Evolutionary conservation across 2,888 invertebrate genomes (phyloP).

Genomic region (Parapristionchus giblindavisi): DNA sequence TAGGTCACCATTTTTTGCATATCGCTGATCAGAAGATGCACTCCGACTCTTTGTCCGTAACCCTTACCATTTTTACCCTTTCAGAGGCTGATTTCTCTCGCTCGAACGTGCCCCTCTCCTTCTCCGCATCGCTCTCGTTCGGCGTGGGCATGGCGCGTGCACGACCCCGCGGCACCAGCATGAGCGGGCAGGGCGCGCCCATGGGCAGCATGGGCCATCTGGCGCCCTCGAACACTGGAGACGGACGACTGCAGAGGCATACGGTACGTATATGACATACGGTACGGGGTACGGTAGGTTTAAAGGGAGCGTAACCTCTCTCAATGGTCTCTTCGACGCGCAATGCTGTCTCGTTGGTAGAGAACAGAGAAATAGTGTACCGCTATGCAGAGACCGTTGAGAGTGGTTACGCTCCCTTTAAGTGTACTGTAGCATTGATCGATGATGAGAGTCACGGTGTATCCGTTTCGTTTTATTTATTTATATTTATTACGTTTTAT

Average conservation of each 20-base stretch:
- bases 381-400: too few relatives aligned
- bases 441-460: too few relatives aligned
- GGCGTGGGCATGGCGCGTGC: slow-evolving; percentile 45
- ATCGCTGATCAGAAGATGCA: too few relatives aligned
- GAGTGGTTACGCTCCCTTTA: too few relatives aligned
- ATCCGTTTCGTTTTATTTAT: too few relatives aligned
- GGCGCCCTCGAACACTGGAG: slow-evolving; percentile 23
- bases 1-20: too few relatives aligned
- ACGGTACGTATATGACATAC: slow-evolving; percentile 4
- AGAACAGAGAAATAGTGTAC: too few relatives aligned
- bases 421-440: too few relatives aligned
- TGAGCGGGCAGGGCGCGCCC: slow-evolving; percentile 41
- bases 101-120: slow-evolving; percentile 50
- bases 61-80: background rate
- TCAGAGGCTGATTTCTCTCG: slow-evolving; percentile 45
- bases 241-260: slow-evolving; percentile 37
- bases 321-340: background rate
- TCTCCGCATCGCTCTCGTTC: slow-evolving; percentile 50
- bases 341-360: too few relatives aligned
- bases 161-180: slow-evolving; percentile 60
- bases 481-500: too few relatives aligned
- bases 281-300: background rate
- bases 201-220: slow-evolving; percentile 7
- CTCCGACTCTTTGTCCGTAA: too few relatives aligned
- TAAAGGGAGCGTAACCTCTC: background rate